These are phyloP conservation scores for Flabesymbios commensalis DNA, from an alignment of 2,888 invertebrate species.

Conservation along the genomic window DNA sequence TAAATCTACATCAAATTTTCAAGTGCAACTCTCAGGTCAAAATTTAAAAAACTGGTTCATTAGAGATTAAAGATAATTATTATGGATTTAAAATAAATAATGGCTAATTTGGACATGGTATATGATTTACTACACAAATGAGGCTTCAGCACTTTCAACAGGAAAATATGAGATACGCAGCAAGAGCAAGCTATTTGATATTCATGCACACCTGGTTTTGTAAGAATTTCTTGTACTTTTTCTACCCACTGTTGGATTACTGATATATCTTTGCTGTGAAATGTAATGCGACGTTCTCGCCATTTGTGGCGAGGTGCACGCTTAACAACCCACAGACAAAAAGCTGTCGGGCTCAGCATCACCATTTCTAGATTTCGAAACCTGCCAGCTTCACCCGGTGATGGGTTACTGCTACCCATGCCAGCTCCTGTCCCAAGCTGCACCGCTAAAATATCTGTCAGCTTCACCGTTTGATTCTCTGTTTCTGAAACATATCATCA, in stretches of 20 bases:
- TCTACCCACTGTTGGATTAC: slow-evolving; percentile 57
- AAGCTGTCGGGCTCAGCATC: slow-evolving; percentile 41
- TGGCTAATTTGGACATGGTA: too few relatives aligned
- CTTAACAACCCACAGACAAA: slow-evolving; percentile 44
- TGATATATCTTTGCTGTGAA: slow-evolving; percentile 47
- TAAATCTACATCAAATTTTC: too few relatives aligned
- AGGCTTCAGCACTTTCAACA: too few relatives aligned
- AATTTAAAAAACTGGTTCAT: too few relatives aligned
- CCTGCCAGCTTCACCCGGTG: slow-evolving; percentile 2
- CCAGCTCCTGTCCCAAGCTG: not conserved
- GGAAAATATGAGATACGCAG: too few relatives aligned
- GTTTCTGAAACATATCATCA: slow-evolving; percentile 18
- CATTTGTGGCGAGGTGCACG: slow-evolving; percentile 48
- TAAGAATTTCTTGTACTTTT: slow-evolving; percentile 50
- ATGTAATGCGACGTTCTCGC: slow-evolving; percentile 46
- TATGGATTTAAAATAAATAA: too few relatives aligned
- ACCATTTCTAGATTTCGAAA: slow-evolving; percentile 39
- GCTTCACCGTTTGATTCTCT: slow-evolving; percentile 23
- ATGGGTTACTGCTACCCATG: not conserved
- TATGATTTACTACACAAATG: too few relatives aligned
- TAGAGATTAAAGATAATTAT: too few relatives aligned
- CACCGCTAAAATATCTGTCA: slow-evolving; percentile 20
- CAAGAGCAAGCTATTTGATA: not conserved
- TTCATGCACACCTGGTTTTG: slow-evolving; percentile 42
- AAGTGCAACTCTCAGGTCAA: too few relatives aligned